These are phyloP conservation scores for Theonella swinhoei DNA, from an alignment of 37 sponge, comb jelly and placozoan genomes.

Conservation along the genomic window DNA sequence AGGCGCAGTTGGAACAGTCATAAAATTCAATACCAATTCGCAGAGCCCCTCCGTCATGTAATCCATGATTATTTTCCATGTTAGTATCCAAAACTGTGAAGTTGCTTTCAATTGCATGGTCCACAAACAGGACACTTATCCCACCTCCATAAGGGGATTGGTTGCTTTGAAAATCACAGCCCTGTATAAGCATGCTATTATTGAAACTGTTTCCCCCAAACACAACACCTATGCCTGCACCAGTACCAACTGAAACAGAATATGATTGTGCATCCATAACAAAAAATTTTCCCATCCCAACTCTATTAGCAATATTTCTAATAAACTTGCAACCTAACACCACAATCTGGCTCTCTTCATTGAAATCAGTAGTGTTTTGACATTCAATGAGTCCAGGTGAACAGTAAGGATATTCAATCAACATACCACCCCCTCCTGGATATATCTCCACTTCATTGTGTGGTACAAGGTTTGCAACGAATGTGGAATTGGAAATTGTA, in stretches of 20 bases:
- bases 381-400: background rate
- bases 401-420: background rate
- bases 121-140: background rate
- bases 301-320: background rate
- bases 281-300: too few species aligned
- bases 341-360: background rate
- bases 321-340: background rate
- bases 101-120: background rate
- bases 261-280: background rate
- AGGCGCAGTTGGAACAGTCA: background rate
- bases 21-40: background rate
- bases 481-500: background rate
- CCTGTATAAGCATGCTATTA: background rate
- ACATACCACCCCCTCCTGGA: background rate
- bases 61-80: conserved; percentile 1
- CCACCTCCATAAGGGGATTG: conserved; percentile 5
- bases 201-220: background rate
- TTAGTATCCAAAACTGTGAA: background rate
- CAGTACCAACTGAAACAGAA: background rate
- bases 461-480: background rate
- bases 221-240: background rate
- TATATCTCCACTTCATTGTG: background rate
- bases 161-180: background rate
- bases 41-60: conserved; percentile 11
- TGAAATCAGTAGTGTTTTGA: background rate